Evolutionary conservation across 1,140 invertebrate species (phyloP).

Genomic region (Saccostrea cuccullata): DNA sequence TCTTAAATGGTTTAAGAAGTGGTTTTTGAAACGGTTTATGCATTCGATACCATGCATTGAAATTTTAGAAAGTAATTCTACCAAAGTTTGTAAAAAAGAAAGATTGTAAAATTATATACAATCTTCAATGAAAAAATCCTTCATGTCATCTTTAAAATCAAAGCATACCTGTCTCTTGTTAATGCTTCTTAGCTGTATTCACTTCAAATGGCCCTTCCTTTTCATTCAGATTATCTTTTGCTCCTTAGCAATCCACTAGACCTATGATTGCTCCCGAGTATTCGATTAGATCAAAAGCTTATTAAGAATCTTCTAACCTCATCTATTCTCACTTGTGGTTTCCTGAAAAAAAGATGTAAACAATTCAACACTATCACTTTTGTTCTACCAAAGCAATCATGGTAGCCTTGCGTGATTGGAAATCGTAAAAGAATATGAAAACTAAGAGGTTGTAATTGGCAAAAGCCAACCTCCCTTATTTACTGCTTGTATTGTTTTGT

Average conservation of each 20-base stretch:
- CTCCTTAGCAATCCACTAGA: neutral
- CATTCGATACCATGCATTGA: no score
- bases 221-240: neutral
- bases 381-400: neutral
- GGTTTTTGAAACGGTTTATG: no score
- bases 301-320: neutral
- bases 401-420: neutral
- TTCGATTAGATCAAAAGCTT: neutral
- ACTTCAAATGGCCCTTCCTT: neutral
- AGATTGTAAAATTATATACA: neutral
- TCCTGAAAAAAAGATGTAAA: neutral
- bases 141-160: neutral
- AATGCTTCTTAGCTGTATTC: neutral
- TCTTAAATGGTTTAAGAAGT: no score
- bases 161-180: neutral
- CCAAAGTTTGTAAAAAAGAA: no score
- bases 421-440: slow-evolving; percentile 8
- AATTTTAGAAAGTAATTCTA: no score
- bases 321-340: neutral
- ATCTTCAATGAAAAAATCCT: neutral
- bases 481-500: slow-evolving; percentile 29
- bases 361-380: neutral
- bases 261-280: neutral
- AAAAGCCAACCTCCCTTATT: slow-evolving; percentile 27
- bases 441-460: slow-evolving; percentile 6